Conservation (phyloP, 1,140 invertebrate genomes). For the Linepithema humile region DNA sequence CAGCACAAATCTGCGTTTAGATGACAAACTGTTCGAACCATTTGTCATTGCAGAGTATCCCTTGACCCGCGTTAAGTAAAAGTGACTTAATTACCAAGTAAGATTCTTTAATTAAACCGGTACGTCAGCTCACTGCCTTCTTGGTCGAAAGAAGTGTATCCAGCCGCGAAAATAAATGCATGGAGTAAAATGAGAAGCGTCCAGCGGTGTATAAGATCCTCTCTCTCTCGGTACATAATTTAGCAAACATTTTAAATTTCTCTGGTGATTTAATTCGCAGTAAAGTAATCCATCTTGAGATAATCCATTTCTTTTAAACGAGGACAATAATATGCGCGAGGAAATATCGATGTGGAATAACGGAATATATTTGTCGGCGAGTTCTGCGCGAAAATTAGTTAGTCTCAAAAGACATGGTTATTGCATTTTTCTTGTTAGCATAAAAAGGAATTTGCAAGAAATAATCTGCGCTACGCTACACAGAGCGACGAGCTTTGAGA, state of each 20-base stretch:
- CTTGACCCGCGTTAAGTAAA: conserved; percentile 4
- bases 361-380: neutral
- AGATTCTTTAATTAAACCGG: conserved; percentile 53
- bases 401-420: neutral
- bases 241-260: conserved; percentile 30
- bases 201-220: neutral
- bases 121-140: conserved; percentile 22
- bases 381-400: conserved; percentile 18
- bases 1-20: neutral
- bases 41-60: conserved; percentile 31
- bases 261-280: neutral
- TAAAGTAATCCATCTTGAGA: neutral
- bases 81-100: conserved; percentile 52
- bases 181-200: neutral
- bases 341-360: neutral
- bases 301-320: neutral
- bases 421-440: conserved; percentile 3
- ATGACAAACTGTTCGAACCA: conserved; percentile 22
- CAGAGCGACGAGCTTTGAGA: conserved; percentile 11
- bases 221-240: conserved; percentile 1
- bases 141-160: neutral
- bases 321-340: neutral
- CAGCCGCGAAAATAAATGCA: conserved; percentile 44
- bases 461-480: conserved; percentile 19
- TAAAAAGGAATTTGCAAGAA: conserved; percentile 33